Evolutionary conservation across 2,888 invertebrate species (phyloP), one percentile per base, ranked within the genome.

Genomic region (Campoplex capitator): DNA sequence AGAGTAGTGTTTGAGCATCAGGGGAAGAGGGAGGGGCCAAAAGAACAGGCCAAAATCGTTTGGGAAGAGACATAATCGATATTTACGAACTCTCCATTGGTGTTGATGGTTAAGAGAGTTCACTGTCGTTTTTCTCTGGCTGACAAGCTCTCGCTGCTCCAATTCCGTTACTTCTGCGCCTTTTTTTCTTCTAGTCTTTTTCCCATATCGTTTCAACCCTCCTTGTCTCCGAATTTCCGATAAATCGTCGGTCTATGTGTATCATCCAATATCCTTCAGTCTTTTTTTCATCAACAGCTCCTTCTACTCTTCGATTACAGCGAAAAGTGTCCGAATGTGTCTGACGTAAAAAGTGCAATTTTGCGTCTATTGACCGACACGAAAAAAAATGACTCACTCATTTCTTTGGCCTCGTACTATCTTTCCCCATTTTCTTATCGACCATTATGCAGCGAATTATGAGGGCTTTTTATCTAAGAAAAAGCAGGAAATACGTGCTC

Each of bases 11-110:
- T 75, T 7, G 38, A 35, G 45, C 32, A 82, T 56, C 54, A 48
- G 76, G 82, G 76, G 71, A 73, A 80, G 54, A 77, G 67, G 65
- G 58, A 54, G 54, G 38, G 13, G 56, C 13, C 75, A 35, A 68
- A 76, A 80, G 51, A 79, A 83, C 56, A 70, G 82, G 32, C 70
- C 45, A 73, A 71, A 51, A 71, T 54, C 32, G 67, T 45, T 62
- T 51, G 62, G 38, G 76, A 58, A 86, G 77, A 62, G 75, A 62
- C 71, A 80, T 83, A 77, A 83, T 86, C 83, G 86, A 86, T 86
- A 77, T 80, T 83, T 62, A 71, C 56, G 62, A 81, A 68, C 58
- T 80, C 68, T 74, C 62, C 51, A 54, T 76, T 42, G 54, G 38
- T 38, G 62, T 51, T 48, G 73, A 67, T 77, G 73, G 32, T 71